Base-by-base conservation (phyloP, 2,113 vertebrate genomes). In the Microtus montanus region DNA sequence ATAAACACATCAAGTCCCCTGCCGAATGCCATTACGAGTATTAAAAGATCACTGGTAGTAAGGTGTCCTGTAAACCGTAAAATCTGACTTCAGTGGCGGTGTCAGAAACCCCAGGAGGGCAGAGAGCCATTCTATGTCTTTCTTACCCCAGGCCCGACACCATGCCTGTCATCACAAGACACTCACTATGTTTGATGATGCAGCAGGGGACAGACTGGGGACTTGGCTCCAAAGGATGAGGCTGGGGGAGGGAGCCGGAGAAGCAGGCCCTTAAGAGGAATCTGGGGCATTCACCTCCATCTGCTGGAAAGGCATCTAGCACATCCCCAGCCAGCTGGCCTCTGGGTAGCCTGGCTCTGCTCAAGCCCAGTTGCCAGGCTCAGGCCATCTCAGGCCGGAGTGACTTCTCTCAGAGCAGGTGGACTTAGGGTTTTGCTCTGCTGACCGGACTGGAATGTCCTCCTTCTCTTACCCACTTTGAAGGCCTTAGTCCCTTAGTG, bases 401-500 rank as follows among this genome's bases (percentile, higher is more conserved):
- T 63, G 73, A 61, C 83, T 0, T 15, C 74, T 54, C 44, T 47
- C 47, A 17, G 61, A 93, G 93, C 91, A 91, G 78, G 89, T 83
- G 70, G 87, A 20, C 58, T 19, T 19, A 61, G 91, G 38, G 71
- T 70, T 85, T n/a, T 61, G 44, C 17, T n/a, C 91, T 78, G 70
- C 35, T 90, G 94, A 96, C 83, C n/a, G 0, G 35, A 35, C 78
- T 41, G 80, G 94, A 95, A 97, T 92, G 96, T 87, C n/a, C 54
- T 85, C 80, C 4, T 28, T 92, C 92, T 93, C 1, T 5, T 68
- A 87, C 71, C 49, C 82, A 74, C 38, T 47, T 82, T 92, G 70
- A 24, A 22, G 73, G 44, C 38, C 92, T 54, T 28, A 87, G 93
- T 93, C 85, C 93, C 63, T 96, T 96, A 92, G 93, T 87, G 93